A percentile compares a stretch with the other conserved stretches of the same genome.
Conservation (phyloP, 1,140 invertebrate genomes). For the Drosophila insularis region DNA sequence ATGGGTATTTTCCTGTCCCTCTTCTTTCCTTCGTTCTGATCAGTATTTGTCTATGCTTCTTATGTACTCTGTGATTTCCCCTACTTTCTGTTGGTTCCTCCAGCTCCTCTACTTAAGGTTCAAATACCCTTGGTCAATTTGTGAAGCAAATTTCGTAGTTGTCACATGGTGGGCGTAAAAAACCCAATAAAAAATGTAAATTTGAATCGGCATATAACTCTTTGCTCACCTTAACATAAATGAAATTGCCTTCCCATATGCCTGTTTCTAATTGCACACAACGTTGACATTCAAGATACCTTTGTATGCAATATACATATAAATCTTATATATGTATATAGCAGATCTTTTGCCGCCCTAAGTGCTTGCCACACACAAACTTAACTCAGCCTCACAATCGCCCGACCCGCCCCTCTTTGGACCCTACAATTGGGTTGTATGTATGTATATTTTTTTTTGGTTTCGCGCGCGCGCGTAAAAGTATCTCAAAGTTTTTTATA, state of each 20-base stretch:
- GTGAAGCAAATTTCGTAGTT: conserved; percentile 3
- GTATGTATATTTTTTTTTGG: conserved; percentile 28
- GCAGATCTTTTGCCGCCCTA: conserved; percentile 4
- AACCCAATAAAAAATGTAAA: background rate
- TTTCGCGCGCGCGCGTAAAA: conserved; percentile 70
- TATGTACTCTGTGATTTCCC: conserved; percentile 56
- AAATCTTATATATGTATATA: background rate
- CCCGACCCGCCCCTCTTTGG: conserved; percentile 34
- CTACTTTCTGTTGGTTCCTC: conserved; percentile 35
- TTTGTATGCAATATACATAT: background rate
- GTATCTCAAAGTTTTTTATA: conserved; percentile 72
- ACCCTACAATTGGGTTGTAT: conserved; percentile 1
- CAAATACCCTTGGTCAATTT: conserved; percentile 10
- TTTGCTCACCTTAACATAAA: conserved; percentile 48
- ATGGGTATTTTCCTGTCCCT: conserved; percentile 16
- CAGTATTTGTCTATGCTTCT: conserved; percentile 54
- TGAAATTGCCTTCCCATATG: conserved; percentile 22
- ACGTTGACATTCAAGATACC: background rate
- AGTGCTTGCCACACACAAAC: conserved; percentile 18
- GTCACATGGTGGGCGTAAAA: background rate
- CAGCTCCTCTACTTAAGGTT: background rate
- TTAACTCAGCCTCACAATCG: conserved; percentile 22
- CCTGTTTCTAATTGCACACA: conserved; percentile 49
- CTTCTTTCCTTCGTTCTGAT: conserved; percentile 54
- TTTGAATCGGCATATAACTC: conserved; percentile 4